Percentiles rank a stretch among this genome's conserved stretches.
Evolutionary conservation across 1,140 invertebrate genomes (phyloP).

Genomic region (Hyposmocoma kahamanoa): DNA sequence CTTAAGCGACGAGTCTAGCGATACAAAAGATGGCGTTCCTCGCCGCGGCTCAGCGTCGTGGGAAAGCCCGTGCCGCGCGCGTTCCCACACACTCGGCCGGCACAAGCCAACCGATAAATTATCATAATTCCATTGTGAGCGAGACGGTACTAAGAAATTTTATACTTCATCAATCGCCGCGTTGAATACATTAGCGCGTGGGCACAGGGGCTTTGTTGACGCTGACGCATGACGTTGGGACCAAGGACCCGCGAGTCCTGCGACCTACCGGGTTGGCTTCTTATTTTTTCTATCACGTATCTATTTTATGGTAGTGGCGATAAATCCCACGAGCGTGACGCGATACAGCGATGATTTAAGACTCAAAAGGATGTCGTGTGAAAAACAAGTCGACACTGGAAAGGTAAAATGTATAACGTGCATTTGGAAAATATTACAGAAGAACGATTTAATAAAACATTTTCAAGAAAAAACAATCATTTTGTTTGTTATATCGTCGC

Average conservation of each 20-base stretch:
- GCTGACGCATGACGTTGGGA: slow-evolving; percentile 29
- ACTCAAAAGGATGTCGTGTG: slow-evolving; percentile 12
- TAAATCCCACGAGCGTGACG: slow-evolving; percentile 22
- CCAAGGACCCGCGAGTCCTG: slow-evolving; percentile 8
- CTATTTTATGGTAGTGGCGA: slow-evolving; percentile 26
- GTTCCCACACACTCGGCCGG: slow-evolving; percentile 70
- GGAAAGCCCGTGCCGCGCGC: slow-evolving; percentile 69
- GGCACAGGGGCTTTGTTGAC: slow-evolving; percentile 48
- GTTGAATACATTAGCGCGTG: slow-evolving; percentile 71
- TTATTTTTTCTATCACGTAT: slow-evolving; percentile 40
- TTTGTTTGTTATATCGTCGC: too few relatives aligned
- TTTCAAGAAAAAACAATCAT: too few relatives aligned
- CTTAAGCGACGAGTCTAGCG: slow-evolving; percentile 36
- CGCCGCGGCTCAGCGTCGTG: slow-evolving; percentile 42
- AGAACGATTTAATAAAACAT: too few relatives aligned
- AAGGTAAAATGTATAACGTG: too few relatives aligned
- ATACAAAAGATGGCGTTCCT: slow-evolving; percentile 40
- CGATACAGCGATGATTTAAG: slow-evolving; percentile 16
- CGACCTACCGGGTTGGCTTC: slow-evolving; percentile 20
- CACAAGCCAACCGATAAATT: slow-evolving; percentile 74
- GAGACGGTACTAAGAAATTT: slow-evolving; percentile 72
- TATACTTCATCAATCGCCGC: slow-evolving; percentile 70
- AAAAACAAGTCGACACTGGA: too few relatives aligned
- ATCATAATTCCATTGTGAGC: slow-evolving; percentile 74
- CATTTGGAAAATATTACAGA: too few relatives aligned